Base-by-base conservation (phyloP, 2,888 invertebrate species). In the Operophtera brumata region DNA sequence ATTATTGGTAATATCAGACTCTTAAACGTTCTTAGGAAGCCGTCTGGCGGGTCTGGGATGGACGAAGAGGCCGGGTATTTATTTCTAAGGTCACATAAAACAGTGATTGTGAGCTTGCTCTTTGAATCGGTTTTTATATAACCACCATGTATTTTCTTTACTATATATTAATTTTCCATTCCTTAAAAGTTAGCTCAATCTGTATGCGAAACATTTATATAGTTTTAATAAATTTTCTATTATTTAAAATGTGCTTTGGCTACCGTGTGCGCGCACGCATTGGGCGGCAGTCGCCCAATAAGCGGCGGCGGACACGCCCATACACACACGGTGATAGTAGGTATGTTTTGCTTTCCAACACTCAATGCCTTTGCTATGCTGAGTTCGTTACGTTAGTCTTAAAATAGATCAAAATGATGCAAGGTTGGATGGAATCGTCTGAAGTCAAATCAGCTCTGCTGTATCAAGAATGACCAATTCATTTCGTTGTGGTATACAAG, bases 1-100 rank as follows among this genome's bases (percentile, higher is more conserved):
- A 90, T 90, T 88, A 90, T 86, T 82, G 86, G 84, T 86, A 88
- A 89, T 89, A 86, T 83, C 78, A 77, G 82, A 79, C 74, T 75
- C 77, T 86, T 88, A 87, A 88, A 86, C 80, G 86, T 80, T 84
- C 80, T 81, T 79, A 87, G 84, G 88, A 80, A 88, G 89, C 86
- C 77, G 82, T 77, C 78, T 79, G 78, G 75, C 73, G 67, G 71
- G 81, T 80, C 70, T 61, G 64, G 62, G 65, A n/a, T 50, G 62
- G 67, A 69, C 66, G 70, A 57, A 32, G 58, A 65, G 54, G 64
- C 72, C 64, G 62, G 67, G 76, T 73, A 76, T 78, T 76, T 73
- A 71, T 67, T 69, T 62, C 67, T 72, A 71, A 75, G 75, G 79
- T 79, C 74, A 77, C 63, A 70, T 72, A 68, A 65, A 64, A 70